Evolutionary conservation across 2,797 vertebrate genomes (phyloP).

Genomic region (Acipenser ruthenus): DNA sequence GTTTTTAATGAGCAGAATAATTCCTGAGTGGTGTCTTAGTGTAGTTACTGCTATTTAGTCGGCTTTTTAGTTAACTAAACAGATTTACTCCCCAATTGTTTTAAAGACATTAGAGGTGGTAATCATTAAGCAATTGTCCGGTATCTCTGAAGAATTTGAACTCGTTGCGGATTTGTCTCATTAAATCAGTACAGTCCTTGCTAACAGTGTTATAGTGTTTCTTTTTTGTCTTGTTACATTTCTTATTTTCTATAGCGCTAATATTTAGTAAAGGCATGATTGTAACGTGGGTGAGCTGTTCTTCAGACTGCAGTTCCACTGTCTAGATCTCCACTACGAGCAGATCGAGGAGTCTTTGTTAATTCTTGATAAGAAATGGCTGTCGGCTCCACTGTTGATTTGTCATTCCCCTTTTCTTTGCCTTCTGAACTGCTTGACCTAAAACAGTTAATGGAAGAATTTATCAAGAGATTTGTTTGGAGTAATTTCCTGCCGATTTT

Average conservation of each 20-base stretch:
- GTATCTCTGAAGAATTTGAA: no score
- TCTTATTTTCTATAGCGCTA: not conserved
- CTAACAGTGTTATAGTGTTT: not conserved
- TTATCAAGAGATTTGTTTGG: slow-evolving; percentile 19
- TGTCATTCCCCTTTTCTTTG: slow-evolving; percentile 71
- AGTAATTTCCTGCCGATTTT: not conserved
- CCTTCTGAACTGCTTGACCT: slow-evolving; percentile 68
- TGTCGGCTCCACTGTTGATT: slow-evolving; percentile 53
- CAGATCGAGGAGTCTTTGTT: slow-evolving; percentile 53
- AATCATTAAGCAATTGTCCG: no score
- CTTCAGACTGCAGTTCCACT: slow-evolving; percentile 75
- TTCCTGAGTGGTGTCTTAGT: no score
- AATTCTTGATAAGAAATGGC: slow-evolving; percentile 56
- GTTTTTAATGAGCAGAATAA: not conserved
- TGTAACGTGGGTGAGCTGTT: no score
- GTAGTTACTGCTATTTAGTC: no score
- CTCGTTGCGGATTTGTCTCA: no score
- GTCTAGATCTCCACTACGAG: slow-evolving; percentile 61
- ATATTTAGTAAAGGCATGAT: not conserved
- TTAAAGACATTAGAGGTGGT: no score
- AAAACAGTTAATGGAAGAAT: slow-evolving; percentile 36
- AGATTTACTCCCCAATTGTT: no score
- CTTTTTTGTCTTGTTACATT: not conserved
- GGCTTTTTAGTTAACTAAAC: no score
- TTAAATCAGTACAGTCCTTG: no score